A percentile compares a stretch with the other conserved stretches of the same genome.
Evolutionary conservation across 1,140 invertebrate genomes (phyloP).

Genomic region (Dreissena polymorpha): DNA sequence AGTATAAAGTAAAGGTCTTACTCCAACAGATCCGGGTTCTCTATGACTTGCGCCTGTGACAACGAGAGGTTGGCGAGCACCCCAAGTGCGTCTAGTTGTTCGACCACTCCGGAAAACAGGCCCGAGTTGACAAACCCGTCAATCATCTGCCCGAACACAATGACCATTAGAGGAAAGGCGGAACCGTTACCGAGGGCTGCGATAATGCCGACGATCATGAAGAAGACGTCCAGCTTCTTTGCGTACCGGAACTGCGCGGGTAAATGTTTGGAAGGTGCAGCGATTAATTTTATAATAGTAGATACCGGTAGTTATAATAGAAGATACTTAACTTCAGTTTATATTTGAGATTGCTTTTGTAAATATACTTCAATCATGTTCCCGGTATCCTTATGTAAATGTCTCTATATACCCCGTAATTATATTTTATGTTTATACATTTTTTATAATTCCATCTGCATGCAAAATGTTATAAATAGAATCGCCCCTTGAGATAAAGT

Average conservation of each 20-base stretch:
- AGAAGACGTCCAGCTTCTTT: constrained; percentile 66
- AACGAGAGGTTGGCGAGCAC: constrained; percentile 21
- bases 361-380: not conserved
- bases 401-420: not conserved
- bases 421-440: not conserved
- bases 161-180: constrained; percentile 76
- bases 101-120: not conserved
- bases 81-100: constrained; percentile 23
- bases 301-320: not conserved
- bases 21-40: constrained; percentile 31
- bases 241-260: constrained; percentile 77
- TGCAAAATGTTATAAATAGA: not conserved
- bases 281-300: not conserved
- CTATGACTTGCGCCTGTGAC: constrained; percentile 17
- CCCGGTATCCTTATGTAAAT: not conserved
- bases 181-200: constrained; percentile 71
- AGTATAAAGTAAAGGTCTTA: not conserved
- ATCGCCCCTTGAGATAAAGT: not conserved
- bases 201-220: constrained; percentile 75
- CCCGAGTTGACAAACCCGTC: constrained; percentile 71
- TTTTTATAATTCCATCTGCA: too few relatives aligned
- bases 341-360: not conserved
- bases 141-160: constrained; percentile 79
- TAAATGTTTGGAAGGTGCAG: not conserved
- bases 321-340: not conserved